These are phyloP conservation scores for Zoanthus solanderi DNA, from an alignment of 92 coral and sea anemone species.

Conservation along the genomic window DNA sequence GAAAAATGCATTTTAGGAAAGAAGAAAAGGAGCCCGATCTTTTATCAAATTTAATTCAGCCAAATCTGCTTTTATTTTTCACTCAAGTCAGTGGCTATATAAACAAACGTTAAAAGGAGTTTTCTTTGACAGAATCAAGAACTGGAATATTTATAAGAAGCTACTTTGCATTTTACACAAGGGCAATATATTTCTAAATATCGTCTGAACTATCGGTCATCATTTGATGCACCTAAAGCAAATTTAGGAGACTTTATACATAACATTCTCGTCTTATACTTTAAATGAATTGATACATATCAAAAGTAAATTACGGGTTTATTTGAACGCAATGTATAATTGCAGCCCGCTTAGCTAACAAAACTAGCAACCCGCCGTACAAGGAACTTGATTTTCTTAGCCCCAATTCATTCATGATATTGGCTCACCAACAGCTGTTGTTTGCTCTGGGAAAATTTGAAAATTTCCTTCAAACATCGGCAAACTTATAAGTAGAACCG, in stretches of 20 bases:
- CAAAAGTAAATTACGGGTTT: constrained; percentile 76
- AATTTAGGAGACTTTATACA: constrained; percentile 66
- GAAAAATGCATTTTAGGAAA: neutral
- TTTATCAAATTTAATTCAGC: constrained; percentile 1
- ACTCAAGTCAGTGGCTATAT: constrained; percentile 50
- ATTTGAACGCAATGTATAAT: constrained; percentile 81
- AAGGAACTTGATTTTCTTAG: constrained; percentile 61
- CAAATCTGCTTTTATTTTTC: constrained; percentile 30
- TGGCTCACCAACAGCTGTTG: constrained; percentile 87
- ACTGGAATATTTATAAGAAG: constrained; percentile 65
- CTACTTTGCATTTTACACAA: constrained; percentile 72
- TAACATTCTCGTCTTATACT: constrained; percentile 59
- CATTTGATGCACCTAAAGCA: constrained; percentile 50
- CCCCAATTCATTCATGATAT: constrained; percentile 71
- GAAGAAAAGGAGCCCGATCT: neutral
- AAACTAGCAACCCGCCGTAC: constrained; percentile 59
- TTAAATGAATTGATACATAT: constrained; percentile 85
- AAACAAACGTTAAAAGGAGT: constrained; percentile 43
- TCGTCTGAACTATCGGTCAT: constrained; percentile 61
- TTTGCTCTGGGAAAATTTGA: constrained; percentile 72
- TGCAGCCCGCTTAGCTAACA: constrained; percentile 64
- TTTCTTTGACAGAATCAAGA: constrained; percentile 41
- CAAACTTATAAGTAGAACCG: constrained; percentile 47
- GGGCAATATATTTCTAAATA: constrained; percentile 54
- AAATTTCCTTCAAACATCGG: constrained; percentile 84